A percentile compares a stretch with the other conserved stretches of the same genome.
phyloP scores from a whole-genome alignment of 1,140 invertebrate species.

The Drosophila nikananu region DNA sequence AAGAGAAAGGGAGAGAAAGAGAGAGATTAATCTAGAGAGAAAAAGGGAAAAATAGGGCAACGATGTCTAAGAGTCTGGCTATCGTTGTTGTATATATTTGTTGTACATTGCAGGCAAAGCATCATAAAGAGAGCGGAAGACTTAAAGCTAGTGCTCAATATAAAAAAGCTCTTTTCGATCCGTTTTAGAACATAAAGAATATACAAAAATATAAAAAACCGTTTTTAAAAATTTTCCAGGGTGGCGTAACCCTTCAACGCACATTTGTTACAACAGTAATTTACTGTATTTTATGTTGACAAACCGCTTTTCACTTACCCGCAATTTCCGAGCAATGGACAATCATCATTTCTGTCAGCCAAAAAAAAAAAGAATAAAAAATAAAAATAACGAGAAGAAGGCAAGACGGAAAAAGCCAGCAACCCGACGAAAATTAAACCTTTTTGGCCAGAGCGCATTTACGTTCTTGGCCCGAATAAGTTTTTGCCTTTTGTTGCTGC shows the following conservation, averaged over 20 bases:
- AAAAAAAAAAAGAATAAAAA: slow-evolving; percentile 5
- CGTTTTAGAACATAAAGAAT: no score
- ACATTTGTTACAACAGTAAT: slow-evolving; percentile 6
- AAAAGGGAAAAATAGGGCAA: background rate
- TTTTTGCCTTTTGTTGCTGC: slow-evolving; percentile 4
- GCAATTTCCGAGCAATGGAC: slow-evolving; percentile 43
- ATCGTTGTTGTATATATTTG: no score
- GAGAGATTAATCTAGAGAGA: no score
- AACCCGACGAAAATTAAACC: slow-evolving; percentile 17
- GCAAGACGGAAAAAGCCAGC: background rate
- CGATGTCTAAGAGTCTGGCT: background rate
- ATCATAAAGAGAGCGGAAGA: no score
- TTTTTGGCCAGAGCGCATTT: slow-evolving; percentile 44
- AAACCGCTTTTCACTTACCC: slow-evolving; percentile 59
- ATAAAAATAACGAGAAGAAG: slow-evolving; percentile 6
- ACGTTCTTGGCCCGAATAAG: slow-evolving; percentile 73
- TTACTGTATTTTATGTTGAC: slow-evolving; percentile 36
- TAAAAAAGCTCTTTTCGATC: no score
- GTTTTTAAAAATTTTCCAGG: background rate
- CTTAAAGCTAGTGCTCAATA: no score
- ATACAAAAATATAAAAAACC: background rate
- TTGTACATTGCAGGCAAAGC: no score
- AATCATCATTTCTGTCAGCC: slow-evolving; percentile 46
- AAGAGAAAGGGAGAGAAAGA: background rate
- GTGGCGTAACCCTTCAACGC: slow-evolving; percentile 3